These are phyloP conservation scores for Sylvilagus bachmani DNA, from an alignment of 2,113 vertebrate genomes.

Conservation along the genomic window DNA sequence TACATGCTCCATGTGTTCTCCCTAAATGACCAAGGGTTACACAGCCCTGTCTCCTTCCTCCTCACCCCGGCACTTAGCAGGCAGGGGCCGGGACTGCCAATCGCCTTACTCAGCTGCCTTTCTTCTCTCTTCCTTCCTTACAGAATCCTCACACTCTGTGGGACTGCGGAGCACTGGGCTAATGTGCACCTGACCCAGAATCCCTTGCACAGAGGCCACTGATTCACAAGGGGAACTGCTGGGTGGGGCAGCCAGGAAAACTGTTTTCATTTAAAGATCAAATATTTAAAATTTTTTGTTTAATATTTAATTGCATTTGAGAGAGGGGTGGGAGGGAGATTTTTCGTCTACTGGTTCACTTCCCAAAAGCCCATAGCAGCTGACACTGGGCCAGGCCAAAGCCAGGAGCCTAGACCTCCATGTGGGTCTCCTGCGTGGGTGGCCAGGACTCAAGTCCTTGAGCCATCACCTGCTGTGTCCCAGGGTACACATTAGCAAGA, in stretches of 20 bases:
- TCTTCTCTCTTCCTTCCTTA: slow-evolving; percentile 1
- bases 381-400: too few relatives aligned
- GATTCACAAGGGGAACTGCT: not conserved
- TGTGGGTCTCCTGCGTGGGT: too few relatives aligned
- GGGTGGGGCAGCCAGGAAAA: not conserved
- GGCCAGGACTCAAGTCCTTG: too few relatives aligned
- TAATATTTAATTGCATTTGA: too few relatives aligned
- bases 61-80: not conserved
- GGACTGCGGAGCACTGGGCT: not conserved
- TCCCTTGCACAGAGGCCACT: not conserved
- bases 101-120: not conserved
- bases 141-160: not conserved
- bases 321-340: too few relatives aligned
- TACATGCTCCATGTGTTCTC: not conserved
- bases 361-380: too few relatives aligned
- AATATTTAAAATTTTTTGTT: too few relatives aligned
- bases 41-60: not conserved
- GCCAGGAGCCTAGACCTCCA: too few relatives aligned
- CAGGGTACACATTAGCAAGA: too few relatives aligned
- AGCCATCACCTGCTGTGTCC: too few relatives aligned
- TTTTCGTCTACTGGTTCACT: too few relatives aligned
- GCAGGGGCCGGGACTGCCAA: not conserved
- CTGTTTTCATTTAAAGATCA: too few relatives aligned
- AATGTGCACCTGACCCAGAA: not conserved
- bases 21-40: not conserved